Evolutionary conservation across 2,888 invertebrate species (phyloP).

Genomic region (Odontocerum albicorne): DNA sequence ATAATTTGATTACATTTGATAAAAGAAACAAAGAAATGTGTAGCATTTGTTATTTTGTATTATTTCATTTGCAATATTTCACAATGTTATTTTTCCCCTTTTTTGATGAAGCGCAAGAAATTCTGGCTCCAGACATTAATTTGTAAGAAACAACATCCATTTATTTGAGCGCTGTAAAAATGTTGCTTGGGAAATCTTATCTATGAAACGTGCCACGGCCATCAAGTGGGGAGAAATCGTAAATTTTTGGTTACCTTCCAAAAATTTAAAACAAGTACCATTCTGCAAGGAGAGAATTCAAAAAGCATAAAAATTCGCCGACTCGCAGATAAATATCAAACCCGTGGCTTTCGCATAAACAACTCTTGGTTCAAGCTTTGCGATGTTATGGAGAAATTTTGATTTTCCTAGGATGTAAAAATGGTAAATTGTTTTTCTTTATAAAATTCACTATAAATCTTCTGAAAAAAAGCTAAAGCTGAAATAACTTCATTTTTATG

Average conservation of each 20-base stretch:
- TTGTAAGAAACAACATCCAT: not conserved
- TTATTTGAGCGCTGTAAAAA: not conserved
- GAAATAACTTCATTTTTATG: too few species aligned
- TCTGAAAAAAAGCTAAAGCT: too few species aligned
- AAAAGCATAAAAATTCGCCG: slow-evolving; percentile 21
- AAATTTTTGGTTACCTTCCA: slow-evolving; percentile 18
- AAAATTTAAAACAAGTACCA: slow-evolving; percentile 2
- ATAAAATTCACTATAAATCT: too few species aligned
- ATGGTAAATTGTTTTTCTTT: too few species aligned
- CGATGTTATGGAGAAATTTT: too few species aligned
- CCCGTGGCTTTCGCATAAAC: slow-evolving; percentile 7
- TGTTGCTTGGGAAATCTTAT: slow-evolving; percentile 5
- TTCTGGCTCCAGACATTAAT: too few species aligned
- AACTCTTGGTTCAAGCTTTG: not conserved
- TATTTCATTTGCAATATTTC: too few species aligned
- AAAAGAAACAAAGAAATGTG: slow-evolving; percentile 1
- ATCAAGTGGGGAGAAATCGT: not conserved
- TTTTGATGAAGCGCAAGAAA: too few species aligned
- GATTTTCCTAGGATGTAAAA: too few species aligned
- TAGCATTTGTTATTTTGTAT: too few species aligned
- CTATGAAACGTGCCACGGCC: slow-evolving; percentile 3
- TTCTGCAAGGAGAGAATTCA: not conserved
- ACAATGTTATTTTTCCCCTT: too few species aligned
- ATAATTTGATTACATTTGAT: not conserved
- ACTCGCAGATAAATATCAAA: slow-evolving; percentile 27